These are phyloP conservation scores for Dastarcus helophoroides DNA, from an alignment of 2,888 invertebrate species.

Conservation along the genomic window DNA sequence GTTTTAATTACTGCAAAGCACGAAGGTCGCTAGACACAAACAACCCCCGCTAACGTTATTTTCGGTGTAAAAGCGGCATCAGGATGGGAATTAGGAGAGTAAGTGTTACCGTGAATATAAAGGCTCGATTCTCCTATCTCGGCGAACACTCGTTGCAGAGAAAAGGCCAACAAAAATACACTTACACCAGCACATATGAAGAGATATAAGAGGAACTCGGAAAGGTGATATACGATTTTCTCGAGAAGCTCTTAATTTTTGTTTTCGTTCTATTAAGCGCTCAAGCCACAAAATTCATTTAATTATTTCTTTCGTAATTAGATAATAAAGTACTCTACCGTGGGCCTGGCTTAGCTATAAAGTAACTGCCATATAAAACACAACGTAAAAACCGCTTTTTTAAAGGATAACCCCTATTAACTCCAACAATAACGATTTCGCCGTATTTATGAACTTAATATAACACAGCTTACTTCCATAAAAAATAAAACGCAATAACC, in stretches of 20 bases:
- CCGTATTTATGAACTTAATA: too few relatives aligned
- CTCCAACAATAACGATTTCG: too few relatives aligned
- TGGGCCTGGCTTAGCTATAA: too few relatives aligned
- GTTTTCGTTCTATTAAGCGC: slow-evolving; percentile 1
- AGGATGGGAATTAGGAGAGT: slow-evolving; percentile 1
- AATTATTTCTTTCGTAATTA: too few relatives aligned
- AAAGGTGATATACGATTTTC: neutral
- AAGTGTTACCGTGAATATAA: neutral
- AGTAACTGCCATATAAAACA: too few relatives aligned
- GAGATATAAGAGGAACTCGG: slow-evolving; percentile 1
- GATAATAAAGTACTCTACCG: too few relatives aligned
- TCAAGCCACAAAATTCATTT: too few relatives aligned
- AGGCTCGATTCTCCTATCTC: neutral
- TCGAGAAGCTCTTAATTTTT: neutral
- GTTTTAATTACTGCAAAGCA: neutral
- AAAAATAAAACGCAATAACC: too few relatives aligned
- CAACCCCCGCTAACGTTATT: neutral
- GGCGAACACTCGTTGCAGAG: neutral
- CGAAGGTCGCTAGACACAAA: slow-evolving; percentile 1
- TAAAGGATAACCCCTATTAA: too few relatives aligned
- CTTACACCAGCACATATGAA: slow-evolving; percentile 1
- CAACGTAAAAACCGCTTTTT: too few relatives aligned
- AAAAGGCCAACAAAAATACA: slow-evolving; percentile 1
- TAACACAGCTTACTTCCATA: too few relatives aligned
- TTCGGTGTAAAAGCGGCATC: neutral